These are phyloP conservation scores for Kryphioiulus occultus DNA, from an alignment of 2,888 invertebrate genomes.

Conservation along the genomic window DNA sequence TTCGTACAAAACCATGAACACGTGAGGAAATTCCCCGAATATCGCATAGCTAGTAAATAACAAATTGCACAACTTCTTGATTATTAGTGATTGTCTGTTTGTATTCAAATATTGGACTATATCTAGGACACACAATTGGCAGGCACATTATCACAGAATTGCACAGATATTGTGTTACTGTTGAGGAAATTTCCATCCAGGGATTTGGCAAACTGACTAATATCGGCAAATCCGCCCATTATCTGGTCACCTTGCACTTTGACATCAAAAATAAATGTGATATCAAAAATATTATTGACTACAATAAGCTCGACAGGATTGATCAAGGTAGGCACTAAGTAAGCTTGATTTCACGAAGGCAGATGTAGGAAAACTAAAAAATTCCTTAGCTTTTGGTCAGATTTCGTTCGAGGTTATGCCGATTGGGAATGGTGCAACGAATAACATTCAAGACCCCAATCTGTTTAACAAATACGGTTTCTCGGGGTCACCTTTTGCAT, in stretches of 20 bases:
- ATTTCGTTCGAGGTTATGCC: neutral
- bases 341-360: neutral
- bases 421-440: neutral
- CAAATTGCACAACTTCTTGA: neutral
- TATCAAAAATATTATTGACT: neutral
- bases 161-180: no score
- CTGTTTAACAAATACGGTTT: neutral
- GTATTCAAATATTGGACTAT: neutral
- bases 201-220: no score
- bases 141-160: neutral
- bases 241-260: no score
- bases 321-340: neutral
- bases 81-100: neutral
- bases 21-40: neutral
- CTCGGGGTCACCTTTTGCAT: neutral
- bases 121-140: neutral
- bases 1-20: neutral
- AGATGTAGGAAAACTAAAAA: neutral
- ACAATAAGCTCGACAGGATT: neutral
- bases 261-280: neutral
- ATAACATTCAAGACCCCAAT: neutral
- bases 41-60: neutral
- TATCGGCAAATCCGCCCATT: neutral
- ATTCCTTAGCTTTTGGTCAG: neutral
- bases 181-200: neutral